Base-by-base conservation (phyloP, 1,140 invertebrate species). In the Theocolax elegans region DNA sequence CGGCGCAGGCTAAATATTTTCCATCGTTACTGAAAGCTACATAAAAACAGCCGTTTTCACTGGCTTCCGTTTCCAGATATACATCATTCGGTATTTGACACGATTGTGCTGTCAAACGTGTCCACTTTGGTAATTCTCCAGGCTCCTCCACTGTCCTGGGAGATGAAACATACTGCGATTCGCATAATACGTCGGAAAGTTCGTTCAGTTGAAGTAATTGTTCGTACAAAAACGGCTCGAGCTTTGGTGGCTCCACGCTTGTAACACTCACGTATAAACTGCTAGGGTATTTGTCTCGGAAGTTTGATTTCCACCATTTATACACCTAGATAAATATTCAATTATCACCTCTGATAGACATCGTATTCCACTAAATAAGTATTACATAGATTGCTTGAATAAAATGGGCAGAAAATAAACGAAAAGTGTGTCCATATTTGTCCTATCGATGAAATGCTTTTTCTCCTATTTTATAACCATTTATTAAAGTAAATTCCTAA, bases 51-150 rank as follows among this genome's bases (percentile, higher is more conserved):
- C 87, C 88, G 64, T 85, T 82, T n/a, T 86, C 82, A 25, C 79
- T 81, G 1, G 79, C 69, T 42, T 86, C 83, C 9, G 86, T 80
- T n/a, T 83, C 77, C 3, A 82, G 75, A 10, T 81, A 60, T 6
- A 83, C 72, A 53, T 81, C 83, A 72, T 91, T 91, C 1, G 90
- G 90, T 31, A 91, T 82, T 77, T 90, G 88, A 75, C 90, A 91
- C 27, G 85, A 85, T 75, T 91, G 89, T 3, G 87, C 86, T 9
- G 87, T 83, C 21, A 88, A 72, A 31, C 89, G 81, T 3, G 83
- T 85, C 90, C 90, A 91, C 10, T 85, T 80, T 19, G 82, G 77
- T 44, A 40, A 68, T 70, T 59, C 78, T 0, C 6, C 2, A 0
- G 23, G 6, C 4, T 19, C 71, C 2, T 71, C 59, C 1, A 79